Conservation (phyloP, 2,797 vertebrate species). For the Pristis pectinata region DNA sequence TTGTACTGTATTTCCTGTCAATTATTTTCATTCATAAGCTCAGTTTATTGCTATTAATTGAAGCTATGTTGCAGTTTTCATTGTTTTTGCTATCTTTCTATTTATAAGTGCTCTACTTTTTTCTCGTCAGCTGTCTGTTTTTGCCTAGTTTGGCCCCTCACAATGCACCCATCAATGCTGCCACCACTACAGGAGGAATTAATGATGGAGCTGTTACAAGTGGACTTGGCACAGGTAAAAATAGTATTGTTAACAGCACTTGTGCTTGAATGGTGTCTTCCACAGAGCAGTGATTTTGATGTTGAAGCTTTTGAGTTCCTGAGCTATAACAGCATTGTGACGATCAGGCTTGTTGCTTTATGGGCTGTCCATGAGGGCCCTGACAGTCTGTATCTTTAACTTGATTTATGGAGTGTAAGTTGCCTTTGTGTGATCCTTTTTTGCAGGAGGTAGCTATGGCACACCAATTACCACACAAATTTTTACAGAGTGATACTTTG, state of each 20-base stretch:
- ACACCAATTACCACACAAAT: no score
- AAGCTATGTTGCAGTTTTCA: neutral
- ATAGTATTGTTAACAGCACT: neutral
- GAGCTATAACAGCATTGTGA: no score
- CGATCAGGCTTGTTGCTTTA: no score
- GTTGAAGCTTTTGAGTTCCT: no score
- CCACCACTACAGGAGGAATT: slow-evolving; percentile 73
- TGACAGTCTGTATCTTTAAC: no score
- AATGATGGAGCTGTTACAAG: slow-evolving; percentile 84
- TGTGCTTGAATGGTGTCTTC: no score
- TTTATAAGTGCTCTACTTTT: neutral
- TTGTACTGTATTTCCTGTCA: neutral
- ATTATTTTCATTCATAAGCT: neutral
- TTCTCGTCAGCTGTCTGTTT: slow-evolving; percentile 76
- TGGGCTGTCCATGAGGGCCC: no score
- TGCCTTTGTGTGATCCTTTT: no score
- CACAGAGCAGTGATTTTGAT: no score
- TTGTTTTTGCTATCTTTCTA: neutral
- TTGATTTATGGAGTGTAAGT: no score
- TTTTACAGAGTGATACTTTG: no score
- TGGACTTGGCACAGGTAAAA: slow-evolving; percentile 82
- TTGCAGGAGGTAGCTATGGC: no score
- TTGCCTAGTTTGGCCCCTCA: slow-evolving; percentile 92
- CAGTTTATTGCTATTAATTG: neutral
- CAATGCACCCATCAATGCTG: slow-evolving; percentile 80